Evolutionary conservation across 1,140 invertebrate genomes (phyloP).

Genomic region (Drosophila insularis): DNA sequence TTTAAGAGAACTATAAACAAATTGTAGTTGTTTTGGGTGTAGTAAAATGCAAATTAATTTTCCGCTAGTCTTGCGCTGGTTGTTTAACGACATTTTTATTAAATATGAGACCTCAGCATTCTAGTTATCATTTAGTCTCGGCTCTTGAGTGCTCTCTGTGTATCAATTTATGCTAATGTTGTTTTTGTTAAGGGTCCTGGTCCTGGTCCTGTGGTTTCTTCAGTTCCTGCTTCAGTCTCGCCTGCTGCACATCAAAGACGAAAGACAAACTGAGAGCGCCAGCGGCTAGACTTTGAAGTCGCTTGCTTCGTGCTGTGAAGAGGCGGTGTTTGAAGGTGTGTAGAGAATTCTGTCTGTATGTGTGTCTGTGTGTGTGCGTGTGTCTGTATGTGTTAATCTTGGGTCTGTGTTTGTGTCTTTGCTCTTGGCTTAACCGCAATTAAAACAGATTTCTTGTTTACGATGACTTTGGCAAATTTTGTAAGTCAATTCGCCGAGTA

Average conservation of each 20-base stretch:
- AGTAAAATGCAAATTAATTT: conserved; percentile 46
- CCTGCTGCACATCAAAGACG: conserved; percentile 61
- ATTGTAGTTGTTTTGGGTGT: conserved; percentile 39
- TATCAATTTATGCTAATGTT: conserved; percentile 68
- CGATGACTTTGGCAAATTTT: conserved; percentile 74
- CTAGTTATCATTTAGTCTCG: conserved; percentile 18
- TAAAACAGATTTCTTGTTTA: conserved; percentile 78
- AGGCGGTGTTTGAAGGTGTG: not conserved
- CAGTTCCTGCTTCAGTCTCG: not conserved
- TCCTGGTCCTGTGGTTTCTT: conserved; percentile 15
- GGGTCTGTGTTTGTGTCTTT: conserved; percentile 23
- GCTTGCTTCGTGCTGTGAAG: not conserved
- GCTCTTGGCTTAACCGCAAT: conserved; percentile 68
- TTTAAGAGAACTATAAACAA: no score
- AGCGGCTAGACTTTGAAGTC: conserved; percentile 71
- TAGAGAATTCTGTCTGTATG: not conserved
- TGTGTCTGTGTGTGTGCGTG: conserved; percentile 19
- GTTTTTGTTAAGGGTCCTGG: conserved; percentile 14
- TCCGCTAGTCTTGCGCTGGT: conserved; percentile 9
- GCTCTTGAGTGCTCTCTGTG: conserved; percentile 17
- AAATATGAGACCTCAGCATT: conserved; percentile 49
- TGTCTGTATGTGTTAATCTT: conserved; percentile 14
- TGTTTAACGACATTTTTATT: conserved; percentile 48
- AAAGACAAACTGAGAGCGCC: conserved; percentile 53
- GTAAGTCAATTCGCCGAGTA: conserved; percentile 75